Evolutionary conservation across 2,113 vertebrate species (phyloP).

Genomic region (Carassius gibelio): DNA sequence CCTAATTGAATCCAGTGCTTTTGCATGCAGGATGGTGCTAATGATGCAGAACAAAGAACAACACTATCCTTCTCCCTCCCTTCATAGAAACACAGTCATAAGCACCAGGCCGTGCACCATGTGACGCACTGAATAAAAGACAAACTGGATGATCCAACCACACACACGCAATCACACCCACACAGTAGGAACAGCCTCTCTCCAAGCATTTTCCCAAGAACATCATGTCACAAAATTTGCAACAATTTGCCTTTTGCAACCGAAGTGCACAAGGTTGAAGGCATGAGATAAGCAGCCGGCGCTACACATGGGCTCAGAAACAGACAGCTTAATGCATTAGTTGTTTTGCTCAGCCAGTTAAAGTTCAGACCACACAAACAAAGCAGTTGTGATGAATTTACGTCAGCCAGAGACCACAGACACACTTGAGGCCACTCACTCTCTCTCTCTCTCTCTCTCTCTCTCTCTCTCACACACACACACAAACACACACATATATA

Average conservation of each 20-base stretch:
- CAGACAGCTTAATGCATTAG: slow-evolving; percentile 26
- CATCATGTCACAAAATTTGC: slow-evolving; percentile 17
- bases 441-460: too few relatives aligned
- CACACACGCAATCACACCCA: slow-evolving; percentile 22
- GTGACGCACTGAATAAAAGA: slow-evolving; percentile 14
- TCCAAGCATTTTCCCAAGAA: slow-evolving; percentile 40
- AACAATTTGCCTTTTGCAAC: slow-evolving; percentile 32
- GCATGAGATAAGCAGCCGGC: slow-evolving; percentile 16
- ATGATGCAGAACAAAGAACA: background rate
- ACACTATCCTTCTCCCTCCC: slow-evolving; percentile 5
- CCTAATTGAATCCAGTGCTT: background rate
- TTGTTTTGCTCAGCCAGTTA: slow-evolving; percentile 31
- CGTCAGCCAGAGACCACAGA: slow-evolving; percentile 52
- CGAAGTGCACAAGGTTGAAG: background rate
- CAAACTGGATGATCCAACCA: slow-evolving; percentile 18
- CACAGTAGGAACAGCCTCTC: slow-evolving; percentile 29
- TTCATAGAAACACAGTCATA: slow-evolving; percentile 33
- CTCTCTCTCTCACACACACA: too few relatives aligned
- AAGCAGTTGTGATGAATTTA: slow-evolving; percentile 51
- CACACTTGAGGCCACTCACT: slow-evolving; percentile 12
- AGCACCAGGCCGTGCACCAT: slow-evolving; percentile 21
- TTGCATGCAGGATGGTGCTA: background rate
- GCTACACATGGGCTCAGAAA: slow-evolving; percentile 8
- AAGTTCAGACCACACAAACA: slow-evolving; percentile 49
- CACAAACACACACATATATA: background rate